Evolutionary conservation across 2,888 invertebrate species (phyloP).

Genomic region (Drosophila neotestacea): DNA sequence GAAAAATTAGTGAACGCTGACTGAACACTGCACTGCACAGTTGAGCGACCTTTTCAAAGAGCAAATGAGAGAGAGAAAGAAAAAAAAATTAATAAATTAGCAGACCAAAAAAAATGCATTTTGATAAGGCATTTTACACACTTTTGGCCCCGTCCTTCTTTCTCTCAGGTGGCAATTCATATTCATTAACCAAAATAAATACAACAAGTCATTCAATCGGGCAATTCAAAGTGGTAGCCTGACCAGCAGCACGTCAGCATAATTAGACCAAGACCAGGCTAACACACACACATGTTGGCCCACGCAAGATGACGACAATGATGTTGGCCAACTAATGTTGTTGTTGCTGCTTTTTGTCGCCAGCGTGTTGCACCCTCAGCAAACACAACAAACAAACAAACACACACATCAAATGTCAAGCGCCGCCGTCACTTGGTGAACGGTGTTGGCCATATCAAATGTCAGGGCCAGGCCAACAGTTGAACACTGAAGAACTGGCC

Average conservation of each 20-base stretch:
- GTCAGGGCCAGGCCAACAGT: conserved; percentile 33
- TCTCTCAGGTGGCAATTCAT: conserved; percentile 15
- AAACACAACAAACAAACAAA: conserved; percentile 11
- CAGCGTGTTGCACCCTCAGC: conserved; percentile 53
- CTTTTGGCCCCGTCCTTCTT: background rate
- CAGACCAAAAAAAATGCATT: conserved; percentile 34
- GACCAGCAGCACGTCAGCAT: conserved; percentile 59
- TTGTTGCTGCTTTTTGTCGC: conserved; percentile 5
- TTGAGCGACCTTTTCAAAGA: conserved; percentile 46
- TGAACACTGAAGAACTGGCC: conserved; percentile 23
- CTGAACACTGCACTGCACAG: conserved; percentile 34
- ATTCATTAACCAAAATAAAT: conserved; percentile 17
- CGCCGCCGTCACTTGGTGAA: conserved; percentile 28
- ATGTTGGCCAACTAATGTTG: conserved; percentile 20
- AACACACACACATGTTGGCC: conserved; percentile 50
- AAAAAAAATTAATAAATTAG: conserved; percentile 35
- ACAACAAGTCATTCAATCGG: conserved; percentile 28
- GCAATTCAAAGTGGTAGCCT: conserved; percentile 22
- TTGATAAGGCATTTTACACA: conserved; percentile 7
- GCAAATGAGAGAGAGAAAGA: background rate
- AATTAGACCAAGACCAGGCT: conserved; percentile 76
- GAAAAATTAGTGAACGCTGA: conserved; percentile 64
- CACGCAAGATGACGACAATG: conserved; percentile 46
- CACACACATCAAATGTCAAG: conserved; percentile 43
- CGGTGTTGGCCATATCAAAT: conserved; percentile 32